phyloP scores from a whole-genome alignment of 2,888 invertebrate species.

The Epinotia nisella region DNA sequence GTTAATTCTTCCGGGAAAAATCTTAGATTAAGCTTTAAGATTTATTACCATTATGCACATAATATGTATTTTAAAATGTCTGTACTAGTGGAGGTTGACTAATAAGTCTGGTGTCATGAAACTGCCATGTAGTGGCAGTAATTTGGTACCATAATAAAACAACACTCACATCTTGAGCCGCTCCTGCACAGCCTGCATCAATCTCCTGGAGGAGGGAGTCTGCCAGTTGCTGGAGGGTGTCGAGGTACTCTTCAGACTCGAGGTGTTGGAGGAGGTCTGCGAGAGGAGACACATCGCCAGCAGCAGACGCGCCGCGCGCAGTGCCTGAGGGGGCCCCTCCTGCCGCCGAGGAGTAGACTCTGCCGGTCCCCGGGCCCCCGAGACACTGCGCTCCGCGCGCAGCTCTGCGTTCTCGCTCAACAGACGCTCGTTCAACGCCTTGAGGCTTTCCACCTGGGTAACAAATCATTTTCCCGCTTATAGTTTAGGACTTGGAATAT shows the following conservation, averaged over 20 bases:
- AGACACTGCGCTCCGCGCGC: constrained; percentile 87
- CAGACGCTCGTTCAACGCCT: constrained; percentile 88
- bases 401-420: constrained; percentile 87
- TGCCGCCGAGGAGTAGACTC: constrained; percentile 98
- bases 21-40: too few species aligned
- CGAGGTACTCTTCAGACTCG: constrained; percentile 89
- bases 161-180: constrained; percentile 87
- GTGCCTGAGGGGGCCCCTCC: constrained; percentile 90
- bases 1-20: too few species aligned
- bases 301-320: constrained; percentile 88
- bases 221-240: constrained; percentile 92
- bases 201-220: constrained; percentile 92
- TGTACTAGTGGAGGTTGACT: too few species aligned
- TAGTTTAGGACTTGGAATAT: background rate
- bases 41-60: too few species aligned
- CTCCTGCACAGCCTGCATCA: constrained; percentile 89
- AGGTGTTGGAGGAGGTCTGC: constrained; percentile 92
- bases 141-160: background rate
- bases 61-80: too few species aligned
- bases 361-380: constrained; percentile 90
- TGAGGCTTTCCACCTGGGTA: constrained; percentile 83
- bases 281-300: constrained; percentile 93
- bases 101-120: too few species aligned
- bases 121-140: too few species aligned
- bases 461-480: background rate